Base-by-base conservation (phyloP, 2,797 vertebrate genomes). In the Notamacropus eugenii region DNA sequence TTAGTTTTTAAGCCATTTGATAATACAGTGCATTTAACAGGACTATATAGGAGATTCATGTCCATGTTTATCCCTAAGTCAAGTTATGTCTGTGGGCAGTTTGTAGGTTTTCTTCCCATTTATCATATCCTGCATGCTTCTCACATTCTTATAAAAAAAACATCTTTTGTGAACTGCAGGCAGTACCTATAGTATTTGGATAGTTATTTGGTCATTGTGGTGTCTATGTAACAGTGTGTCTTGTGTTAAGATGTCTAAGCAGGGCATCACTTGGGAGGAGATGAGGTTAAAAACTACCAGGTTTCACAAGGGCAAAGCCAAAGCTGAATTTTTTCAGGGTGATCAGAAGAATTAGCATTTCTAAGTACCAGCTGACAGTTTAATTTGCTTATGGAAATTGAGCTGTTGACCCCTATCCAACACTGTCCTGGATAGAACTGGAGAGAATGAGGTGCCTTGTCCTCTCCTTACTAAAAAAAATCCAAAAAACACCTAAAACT, bases 81-180 rank as follows among this genome's bases (percentile, higher is more conserved):
- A 24, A 46, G 0, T 54, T 3, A 40, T 55, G 54, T 0, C 13
- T 2, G 16, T 12, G 5, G 54, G 34, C 1, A 0, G n/a, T 58
- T 92, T 90, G 22, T 27, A 14, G 22, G 12, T 24, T 62, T 22
- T 92, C 19, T 54, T 29, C n/a, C 90, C 34, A 1, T 54, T 56
- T 55, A 12, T 50, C 34, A n/a, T 56, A n/a, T 55, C 31, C 34
- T 40, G 3, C 16, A 90, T 52, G 31, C 24, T 29, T 56, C 54
- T 31, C 0, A 1, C 1, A 12, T 24, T 90, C 6, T 40, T 50
- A 40, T 11, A 55, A 92, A 90, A 19, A 56, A 54, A 74, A n/a
- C 59, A 50, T 57, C 29, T 9, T 1, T 0, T 6, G 12, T 93
- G n/a, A 46, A n/a, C 9, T 55, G 4, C 22, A 92, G 40, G n/a